Conservation (phyloP, 2,797 vertebrate species). For the Mormyrops attenuatus region DNA sequence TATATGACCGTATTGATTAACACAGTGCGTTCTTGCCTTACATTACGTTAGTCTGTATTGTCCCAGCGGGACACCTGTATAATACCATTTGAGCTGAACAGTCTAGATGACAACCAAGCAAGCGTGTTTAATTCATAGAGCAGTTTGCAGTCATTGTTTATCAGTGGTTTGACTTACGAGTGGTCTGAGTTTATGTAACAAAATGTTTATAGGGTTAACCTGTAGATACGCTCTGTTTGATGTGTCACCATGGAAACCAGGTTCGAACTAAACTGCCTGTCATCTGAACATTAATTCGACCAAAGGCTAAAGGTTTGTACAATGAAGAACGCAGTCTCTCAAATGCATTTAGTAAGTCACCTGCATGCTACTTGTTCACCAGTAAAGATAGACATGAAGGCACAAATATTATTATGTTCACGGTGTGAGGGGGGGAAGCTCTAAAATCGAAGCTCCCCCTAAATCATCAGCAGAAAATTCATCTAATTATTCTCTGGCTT, state of each 20-base stretch:
- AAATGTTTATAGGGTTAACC: not conserved
- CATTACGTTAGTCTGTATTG: not conserved
- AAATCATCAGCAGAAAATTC: not conserved
- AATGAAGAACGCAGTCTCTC: not conserved
- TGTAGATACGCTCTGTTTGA: not conserved
- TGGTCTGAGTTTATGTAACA: not conserved
- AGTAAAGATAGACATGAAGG: not conserved
- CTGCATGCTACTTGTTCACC: not conserved
- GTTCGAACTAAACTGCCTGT: not conserved
- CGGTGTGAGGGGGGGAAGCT: not conserved
- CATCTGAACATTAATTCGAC: not conserved
- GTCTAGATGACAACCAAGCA: not conserved
- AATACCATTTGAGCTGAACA: not conserved
- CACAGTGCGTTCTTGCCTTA: not conserved
- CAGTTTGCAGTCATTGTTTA: not conserved
- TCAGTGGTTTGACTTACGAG: not conserved
- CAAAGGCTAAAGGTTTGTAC: not conserved
- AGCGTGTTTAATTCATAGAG: not conserved
- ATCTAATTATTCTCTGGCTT: not conserved
- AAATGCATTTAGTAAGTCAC: not conserved
- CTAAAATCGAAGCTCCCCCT: not conserved
- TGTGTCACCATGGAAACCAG: not conserved
- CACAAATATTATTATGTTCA: not conserved
- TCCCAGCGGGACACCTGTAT: not conserved
- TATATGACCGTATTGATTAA: not conserved